Evolutionary conservation across 1,140 invertebrate genomes (phyloP), one percentile per base, ranked within the genome.

Genomic region (Frieseomelitta varia): DNA sequence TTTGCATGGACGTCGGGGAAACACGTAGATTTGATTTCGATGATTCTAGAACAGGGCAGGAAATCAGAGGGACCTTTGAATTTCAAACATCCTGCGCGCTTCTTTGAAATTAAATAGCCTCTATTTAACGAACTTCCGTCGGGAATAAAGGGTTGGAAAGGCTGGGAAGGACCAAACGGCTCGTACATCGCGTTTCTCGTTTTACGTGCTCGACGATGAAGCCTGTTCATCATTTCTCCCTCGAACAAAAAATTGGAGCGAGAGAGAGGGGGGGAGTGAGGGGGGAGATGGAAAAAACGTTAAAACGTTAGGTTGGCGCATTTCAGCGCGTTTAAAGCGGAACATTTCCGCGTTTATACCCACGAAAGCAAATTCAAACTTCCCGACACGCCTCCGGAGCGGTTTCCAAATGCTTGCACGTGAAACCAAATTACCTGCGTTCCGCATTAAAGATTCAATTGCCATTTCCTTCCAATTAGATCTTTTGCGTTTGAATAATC

Each of bases 401-500:
- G 58, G 27, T 67, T 75, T 65, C 56, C 80, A 61, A 81, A 81
- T 75, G 72, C 65, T 81, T 81, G 71, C 72, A 81, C 30, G 58
- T 8, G 80, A 81, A 75, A 67, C 58, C 47, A 30, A 67, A 67
- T 65, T 65, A 30, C 30, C 61, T n/a, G 72, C 61, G 51, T 39
- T 55, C 12, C 51, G 15, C 56, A 67, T 81, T 81, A 74, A 81
- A 81, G 71, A 82, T 82, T 82, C 51, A 67, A 82, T 82, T 68
- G 68, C 80, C 15, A n/a, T 68, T 76, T 82, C 61, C 72, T 19
- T 4, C 30, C 80, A 56, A 82, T 82, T 82, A 75, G 30, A 82
- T 56, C 55, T 47, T n/a, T n/a, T 39, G 19, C 51, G 71, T 65
- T 81, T 65, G 68, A 82, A 82, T 82, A 82, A 76, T 76, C 72